Evolutionary conservation across 2,797 vertebrate species (phyloP).

Genomic region (Pipistrellus nathusii): DNA sequence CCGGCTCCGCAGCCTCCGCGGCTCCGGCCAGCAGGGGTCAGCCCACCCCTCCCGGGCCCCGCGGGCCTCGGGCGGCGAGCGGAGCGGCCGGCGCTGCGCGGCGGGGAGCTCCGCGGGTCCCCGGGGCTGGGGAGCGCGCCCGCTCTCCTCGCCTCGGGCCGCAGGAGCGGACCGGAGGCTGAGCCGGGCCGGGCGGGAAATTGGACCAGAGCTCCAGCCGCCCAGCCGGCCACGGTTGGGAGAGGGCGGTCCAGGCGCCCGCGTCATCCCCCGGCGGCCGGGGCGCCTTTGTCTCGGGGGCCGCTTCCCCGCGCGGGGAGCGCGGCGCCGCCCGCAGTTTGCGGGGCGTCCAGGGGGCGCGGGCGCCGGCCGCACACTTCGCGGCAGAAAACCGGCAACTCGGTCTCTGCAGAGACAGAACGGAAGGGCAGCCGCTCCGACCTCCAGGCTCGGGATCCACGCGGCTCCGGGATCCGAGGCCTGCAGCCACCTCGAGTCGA

Average conservation of each 20-base stretch:
- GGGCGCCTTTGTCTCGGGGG: slow-evolving; percentile 72
- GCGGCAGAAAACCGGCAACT: not conserved
- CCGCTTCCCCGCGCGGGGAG: not conserved
- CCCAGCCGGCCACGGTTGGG: not conserved
- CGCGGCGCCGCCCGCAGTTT: not conserved
- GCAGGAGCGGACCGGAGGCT: not conserved
- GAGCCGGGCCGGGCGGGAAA: not conserved
- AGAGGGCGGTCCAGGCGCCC: not conserved
- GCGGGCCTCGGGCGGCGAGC: slow-evolving; percentile 2
- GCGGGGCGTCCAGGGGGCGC: not conserved
- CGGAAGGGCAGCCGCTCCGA: not conserved
- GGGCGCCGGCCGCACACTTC: not conserved
- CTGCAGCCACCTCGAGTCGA: not conserved
- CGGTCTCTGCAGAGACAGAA: not conserved
- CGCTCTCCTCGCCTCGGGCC: not conserved
- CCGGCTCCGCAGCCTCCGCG: slow-evolving; percentile 8
- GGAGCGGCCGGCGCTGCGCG: not conserved
- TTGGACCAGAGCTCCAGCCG: not conserved
- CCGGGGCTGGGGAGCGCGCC: not conserved
- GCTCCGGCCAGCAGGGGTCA: slow-evolving; percentile 81
- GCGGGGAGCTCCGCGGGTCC: not conserved
- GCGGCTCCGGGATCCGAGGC: not conserved
- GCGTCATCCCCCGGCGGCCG: not conserved
- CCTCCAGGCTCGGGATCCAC: not conserved
- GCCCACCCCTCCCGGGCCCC: slow-evolving; percentile 47